These are phyloP conservation scores for Smittia sp. DNA, from an alignment of 2,888 invertebrate genomes.

Conservation along the genomic window DNA sequence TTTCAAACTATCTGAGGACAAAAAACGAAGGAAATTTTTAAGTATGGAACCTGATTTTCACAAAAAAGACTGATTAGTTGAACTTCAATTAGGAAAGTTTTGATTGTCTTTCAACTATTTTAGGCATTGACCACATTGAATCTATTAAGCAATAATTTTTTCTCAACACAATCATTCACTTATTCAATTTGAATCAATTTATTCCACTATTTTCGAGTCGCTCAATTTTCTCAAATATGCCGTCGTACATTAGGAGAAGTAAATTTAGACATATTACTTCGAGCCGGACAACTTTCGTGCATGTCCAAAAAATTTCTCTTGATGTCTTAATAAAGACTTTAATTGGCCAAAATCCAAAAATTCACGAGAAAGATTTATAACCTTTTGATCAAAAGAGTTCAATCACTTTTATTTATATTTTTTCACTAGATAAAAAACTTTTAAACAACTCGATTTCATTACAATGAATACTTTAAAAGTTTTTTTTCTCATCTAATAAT, in stretches of 20 bases:
- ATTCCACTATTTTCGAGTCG: not conserved
- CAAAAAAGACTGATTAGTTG: too few species aligned
- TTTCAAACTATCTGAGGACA: too few species aligned
- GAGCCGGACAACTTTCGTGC: too few species aligned
- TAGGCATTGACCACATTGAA: too few species aligned
- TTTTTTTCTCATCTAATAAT: not conserved
- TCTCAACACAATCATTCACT: not conserved
- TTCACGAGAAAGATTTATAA: not conserved
- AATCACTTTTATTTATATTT: not conserved
- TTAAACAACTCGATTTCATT: not conserved
- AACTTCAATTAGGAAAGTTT: too few species aligned
- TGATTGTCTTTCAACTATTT: too few species aligned
- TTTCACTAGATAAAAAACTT: not conserved
- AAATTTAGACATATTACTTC: too few species aligned
- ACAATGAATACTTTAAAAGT: not conserved
- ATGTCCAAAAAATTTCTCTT: not conserved
- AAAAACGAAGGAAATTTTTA: too few species aligned
- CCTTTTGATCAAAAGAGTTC: not conserved
- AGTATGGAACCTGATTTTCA: too few species aligned
- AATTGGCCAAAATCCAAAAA: not conserved
- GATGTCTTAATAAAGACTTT: not conserved
- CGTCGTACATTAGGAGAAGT: too few species aligned
- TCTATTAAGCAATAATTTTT: not conserved
- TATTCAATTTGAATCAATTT: slow-evolving; percentile 12
- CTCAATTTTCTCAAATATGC: not conserved